Base-by-base conservation (phyloP, 2,113 vertebrate species). In the Lucifuga dentata region DNA sequence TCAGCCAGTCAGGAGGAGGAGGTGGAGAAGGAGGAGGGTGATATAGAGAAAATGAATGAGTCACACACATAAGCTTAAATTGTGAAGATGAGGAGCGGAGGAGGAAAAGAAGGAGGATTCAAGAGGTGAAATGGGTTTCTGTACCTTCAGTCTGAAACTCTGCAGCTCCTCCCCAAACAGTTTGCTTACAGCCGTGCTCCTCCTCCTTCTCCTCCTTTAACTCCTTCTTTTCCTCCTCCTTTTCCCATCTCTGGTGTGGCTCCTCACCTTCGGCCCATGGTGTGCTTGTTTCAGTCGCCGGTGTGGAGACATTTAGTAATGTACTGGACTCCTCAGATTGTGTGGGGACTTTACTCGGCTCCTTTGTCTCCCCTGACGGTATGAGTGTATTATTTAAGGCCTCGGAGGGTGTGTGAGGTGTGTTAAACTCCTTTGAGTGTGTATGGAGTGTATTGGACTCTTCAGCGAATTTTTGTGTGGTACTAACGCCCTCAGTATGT, bases 111-210 rank as follows among this genome's bases (percentile, higher is more conserved):
- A 43, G 10, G 11, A 41, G 10, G 11, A 41, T 1, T 6, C 48
- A 72, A 50, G 53, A 61, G 62, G 44, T 62, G 24, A 84, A 73
- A 68, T 5, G n/a, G 5, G 23, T 57, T 60, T 64, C 1, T 78
- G 69, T 89, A 89, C 88, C 86, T 88, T 88, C 57, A 53, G 29
- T 49, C 2, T 65, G 72, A 72, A 33, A 68, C 26, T 67, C 72
- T 43, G 68, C 23, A 41, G 76, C 8, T 70, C 55, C 8, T 72
- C 39, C 56, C 76, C 32, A 81, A 75, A 15, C 69, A 74, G 24
- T 40, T 46, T 76, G 64, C 32, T 68, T 64, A 39, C 23, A 8
- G 26, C 43, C 13, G 1, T 17, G 0, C 52, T 21, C 17, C 19
- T 73, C 48, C 0, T 60, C 13, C 0, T 26, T 8, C n/a, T 24